A percentile compares a stretch with the other conserved stretches of the same genome.
phyloP scores from a whole-genome alignment of 2,797 vertebrate species.

The Sebastes diaconus region DNA sequence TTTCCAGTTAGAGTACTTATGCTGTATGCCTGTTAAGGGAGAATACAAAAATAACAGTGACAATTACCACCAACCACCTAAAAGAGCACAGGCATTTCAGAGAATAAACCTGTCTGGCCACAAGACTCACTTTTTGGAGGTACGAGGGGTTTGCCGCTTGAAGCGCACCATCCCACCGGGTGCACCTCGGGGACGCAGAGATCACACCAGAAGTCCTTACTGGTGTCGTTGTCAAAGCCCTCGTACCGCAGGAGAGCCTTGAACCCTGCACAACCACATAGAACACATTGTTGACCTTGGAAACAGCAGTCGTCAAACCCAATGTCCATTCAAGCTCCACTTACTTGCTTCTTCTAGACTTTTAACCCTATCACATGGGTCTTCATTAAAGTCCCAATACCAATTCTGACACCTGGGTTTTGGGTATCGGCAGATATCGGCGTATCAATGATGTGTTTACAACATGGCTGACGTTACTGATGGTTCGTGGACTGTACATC shows the following conservation, averaged over 20 bases:
- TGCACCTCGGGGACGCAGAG: slow-evolving; percentile 94
- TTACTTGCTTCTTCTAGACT: no score
- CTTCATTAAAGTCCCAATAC: no score
- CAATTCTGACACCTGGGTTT: no score
- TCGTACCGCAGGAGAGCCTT: slow-evolving; percentile 95
- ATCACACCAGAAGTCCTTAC: slow-evolving; percentile 97
- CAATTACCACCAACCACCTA: not conserved
- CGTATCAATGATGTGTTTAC: no score
- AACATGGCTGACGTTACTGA: no score
- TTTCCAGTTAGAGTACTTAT: slow-evolving; percentile 99
- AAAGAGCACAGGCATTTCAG: not conserved
- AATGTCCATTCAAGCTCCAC: no score
- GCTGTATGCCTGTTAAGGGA: slow-evolving; percentile 89
- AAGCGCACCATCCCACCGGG: slow-evolving; percentile 98
- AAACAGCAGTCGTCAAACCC: not conserved
- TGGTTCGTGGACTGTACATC: no score
- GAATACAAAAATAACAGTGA: slow-evolving; percentile 23
- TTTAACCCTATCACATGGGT: no score
- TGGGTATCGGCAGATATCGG: no score
- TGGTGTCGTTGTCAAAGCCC: slow-evolving; percentile 95
- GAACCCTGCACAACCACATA: slow-evolving; percentile 82
- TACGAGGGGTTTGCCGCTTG: slow-evolving; percentile 95
- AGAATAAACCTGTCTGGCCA: not conserved
- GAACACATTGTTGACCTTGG: not conserved
- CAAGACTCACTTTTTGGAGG: slow-evolving; percentile 92